Evolutionary conservation across 2,797 vertebrate species (phyloP).

Genomic region (Microctenopoma lineatum): DNA sequence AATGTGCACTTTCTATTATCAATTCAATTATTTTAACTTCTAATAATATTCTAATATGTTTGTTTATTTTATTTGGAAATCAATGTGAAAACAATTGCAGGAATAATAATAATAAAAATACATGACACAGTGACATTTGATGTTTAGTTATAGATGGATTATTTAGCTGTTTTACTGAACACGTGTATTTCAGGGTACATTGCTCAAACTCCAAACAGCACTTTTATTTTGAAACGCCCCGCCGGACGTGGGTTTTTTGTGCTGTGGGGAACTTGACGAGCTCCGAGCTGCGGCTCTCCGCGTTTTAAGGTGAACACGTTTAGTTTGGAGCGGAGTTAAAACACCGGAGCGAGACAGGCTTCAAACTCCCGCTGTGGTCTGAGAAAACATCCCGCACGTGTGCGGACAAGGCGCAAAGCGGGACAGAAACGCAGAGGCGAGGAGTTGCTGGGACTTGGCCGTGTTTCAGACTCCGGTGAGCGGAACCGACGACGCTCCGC

Average conservation of each 20-base stretch:
- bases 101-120: background rate
- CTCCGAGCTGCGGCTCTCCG: constrained; percentile 19
- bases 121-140: too few species aligned
- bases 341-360: constrained; percentile 1
- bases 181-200: too few species aligned
- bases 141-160: too few species aligned
- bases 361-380: background rate
- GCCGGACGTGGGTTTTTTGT: background rate
- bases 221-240: constrained; percentile 40
- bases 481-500: constrained; percentile 30
- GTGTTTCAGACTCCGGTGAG: constrained; percentile 36
- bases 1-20: background rate
- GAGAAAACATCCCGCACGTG: background rate
- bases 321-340: constrained; percentile 57
- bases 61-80: background rate
- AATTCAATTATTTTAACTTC: background rate
- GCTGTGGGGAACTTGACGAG: rapidly evolving
- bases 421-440: background rate
- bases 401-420: rapidly evolving
- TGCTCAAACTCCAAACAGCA: too few species aligned
- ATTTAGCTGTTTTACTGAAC: too few species aligned
- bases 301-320: constrained; percentile 54
- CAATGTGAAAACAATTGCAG: background rate
- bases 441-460: constrained; percentile 62
- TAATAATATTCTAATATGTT: background rate